Percentiles rank a stretch among this genome's conserved stretches.
These are phyloP conservation scores for Cuniculus paca DNA, from an alignment of 2,797 vertebrate species.

Conservation along the genomic window DNA sequence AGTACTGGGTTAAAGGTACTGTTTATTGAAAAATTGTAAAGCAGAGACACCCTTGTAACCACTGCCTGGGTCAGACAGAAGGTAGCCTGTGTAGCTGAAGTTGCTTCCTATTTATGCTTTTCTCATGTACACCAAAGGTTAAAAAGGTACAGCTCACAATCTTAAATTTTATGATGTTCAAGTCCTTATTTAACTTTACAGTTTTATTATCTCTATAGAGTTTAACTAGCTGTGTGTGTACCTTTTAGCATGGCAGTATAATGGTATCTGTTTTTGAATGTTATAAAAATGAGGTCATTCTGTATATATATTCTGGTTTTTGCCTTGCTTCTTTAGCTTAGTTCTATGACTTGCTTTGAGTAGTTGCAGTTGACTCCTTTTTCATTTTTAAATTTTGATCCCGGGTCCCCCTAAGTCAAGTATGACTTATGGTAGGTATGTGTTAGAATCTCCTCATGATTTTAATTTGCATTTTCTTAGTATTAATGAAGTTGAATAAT, in stretches of 20 bases:
- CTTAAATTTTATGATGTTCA: background rate
- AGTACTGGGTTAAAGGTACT: background rate
- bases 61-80: background rate
- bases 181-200: background rate
- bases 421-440: background rate
- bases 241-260: background rate
- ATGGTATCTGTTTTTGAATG: background rate
- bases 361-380: background rate
- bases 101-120: background rate
- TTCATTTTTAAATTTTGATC: background rate
- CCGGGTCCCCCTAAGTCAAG: background rate
- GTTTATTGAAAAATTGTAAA: background rate
- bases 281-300: background rate
- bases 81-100: background rate
- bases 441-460: background rate
- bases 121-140: background rate
- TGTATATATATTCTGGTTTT: background rate
- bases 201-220: background rate
- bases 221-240: background rate
- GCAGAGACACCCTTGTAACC: background rate
- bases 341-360: background rate
- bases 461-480: background rate
- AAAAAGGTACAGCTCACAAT: background rate
- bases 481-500: background rate
- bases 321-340: background rate